Evolutionary conservation across 2,113 vertebrate species (phyloP), one percentile per base, ranked within the genome.

Genomic region (Eublepharis macularius): DNA sequence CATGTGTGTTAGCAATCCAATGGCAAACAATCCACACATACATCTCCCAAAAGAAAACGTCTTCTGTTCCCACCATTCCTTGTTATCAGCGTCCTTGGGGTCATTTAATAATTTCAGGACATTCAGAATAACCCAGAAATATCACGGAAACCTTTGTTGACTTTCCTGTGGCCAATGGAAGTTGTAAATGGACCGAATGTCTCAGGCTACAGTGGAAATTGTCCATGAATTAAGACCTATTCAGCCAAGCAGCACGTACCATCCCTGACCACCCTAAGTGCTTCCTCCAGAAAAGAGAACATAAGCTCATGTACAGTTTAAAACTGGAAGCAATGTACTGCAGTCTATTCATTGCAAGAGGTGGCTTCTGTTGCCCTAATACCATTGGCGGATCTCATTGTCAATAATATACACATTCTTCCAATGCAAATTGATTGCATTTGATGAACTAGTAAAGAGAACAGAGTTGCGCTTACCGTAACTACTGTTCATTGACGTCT

Each of bases 31-130:
- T 85, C 77, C 68, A 19, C 83, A 90, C 85, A 26, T 84, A 90
- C 87, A 90, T 89, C 41, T 29, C 69, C 39, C 14, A 12, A n/a
- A 16, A 13, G 39, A 41, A 66, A 49, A 19, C 9, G 0, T 1
- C 5, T 51, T 70, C 73, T 90, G 91, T 93, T 93, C 83, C 85
- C 66, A 85, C 54, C 81, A 80, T 78, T 94, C 54, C 47, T 93
- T 76, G 90, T 91, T 90, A 90, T 92, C 80, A 91, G 89, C 90
- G 92, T 92, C 91, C 92, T 4, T 87, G 87, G 86, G 86, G 92
- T 81, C 81, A 90, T 92, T 92, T 90, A 94, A 92, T 68, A 92
- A 90, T 92, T 88, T 80, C 84, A 78, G 86, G 84, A 76, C 92
- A 66, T 69, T 65, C 45, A 86, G 86, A 89, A 86, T 94, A 94